Evolutionary conservation across 2,888 invertebrate species (phyloP).

Genomic region (Platycnemis pennipes): DNA sequence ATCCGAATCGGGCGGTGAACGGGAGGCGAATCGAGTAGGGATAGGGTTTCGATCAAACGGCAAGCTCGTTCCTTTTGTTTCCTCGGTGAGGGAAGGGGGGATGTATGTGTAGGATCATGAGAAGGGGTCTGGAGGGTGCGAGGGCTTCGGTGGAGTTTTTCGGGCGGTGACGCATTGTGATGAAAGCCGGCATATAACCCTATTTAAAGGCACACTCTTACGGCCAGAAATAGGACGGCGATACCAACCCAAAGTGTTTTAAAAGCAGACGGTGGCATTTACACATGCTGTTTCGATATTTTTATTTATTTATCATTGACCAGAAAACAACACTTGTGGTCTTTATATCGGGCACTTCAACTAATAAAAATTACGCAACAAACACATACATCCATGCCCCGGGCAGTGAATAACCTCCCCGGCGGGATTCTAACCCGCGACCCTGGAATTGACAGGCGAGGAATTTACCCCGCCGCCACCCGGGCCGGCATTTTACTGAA

Average conservation of each 20-base stretch:
- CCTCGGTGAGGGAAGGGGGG: constrained; percentile 11
- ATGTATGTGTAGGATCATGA: neutral
- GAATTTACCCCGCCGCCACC: too few species aligned
- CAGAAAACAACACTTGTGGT: too few species aligned
- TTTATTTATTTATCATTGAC: too few species aligned
- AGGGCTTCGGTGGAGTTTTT: neutral
- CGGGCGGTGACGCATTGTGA: constrained; percentile 51
- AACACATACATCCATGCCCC: too few species aligned
- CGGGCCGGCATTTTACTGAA: too few species aligned
- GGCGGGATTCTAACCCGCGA: too few species aligned
- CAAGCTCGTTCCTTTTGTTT: constrained; percentile 54
- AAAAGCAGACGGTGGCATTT: too few species aligned
- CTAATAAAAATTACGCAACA: too few species aligned
- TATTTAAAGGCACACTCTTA: constrained; percentile 27
- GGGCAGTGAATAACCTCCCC: too few species aligned
- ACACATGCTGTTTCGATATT: too few species aligned
- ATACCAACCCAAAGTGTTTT: constrained; percentile 25
- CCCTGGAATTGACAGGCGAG: too few species aligned
- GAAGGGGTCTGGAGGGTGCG: neutral
- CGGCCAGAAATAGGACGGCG: neutral
- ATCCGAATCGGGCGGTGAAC: neutral
- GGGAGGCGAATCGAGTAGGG: neutral
- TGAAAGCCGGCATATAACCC: constrained; percentile 35
- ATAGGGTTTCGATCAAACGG: constrained; percentile 65
- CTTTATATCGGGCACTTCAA: too few species aligned